These are phyloP conservation scores for Mongoloraphidia duomilia DNA, from an alignment of 2,888 invertebrate genomes.

Conservation along the genomic window DNA sequence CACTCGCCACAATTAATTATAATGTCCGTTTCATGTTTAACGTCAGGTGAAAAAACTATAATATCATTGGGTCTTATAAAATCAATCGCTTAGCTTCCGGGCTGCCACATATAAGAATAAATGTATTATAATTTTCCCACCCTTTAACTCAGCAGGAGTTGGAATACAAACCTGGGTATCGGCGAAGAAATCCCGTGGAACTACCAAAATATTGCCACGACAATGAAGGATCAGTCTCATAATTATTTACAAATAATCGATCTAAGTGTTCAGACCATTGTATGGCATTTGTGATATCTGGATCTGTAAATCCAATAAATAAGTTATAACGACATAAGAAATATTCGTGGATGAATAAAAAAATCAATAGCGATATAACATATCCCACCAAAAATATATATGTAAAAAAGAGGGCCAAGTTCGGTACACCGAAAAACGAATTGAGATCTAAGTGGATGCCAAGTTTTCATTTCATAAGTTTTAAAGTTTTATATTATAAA, in stretches of 20 bases:
- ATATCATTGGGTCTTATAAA: too few relatives aligned
- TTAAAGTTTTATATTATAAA: too few relatives aligned
- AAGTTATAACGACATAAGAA: not conserved
- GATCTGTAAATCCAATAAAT: constrained; percentile 34
- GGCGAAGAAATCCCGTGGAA: constrained; percentile 84
- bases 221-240: constrained; percentile 75
- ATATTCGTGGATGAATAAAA: not conserved
- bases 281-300: constrained; percentile 75
- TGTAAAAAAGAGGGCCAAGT: too few relatives aligned
- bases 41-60: too few relatives aligned
- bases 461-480: too few relatives aligned
- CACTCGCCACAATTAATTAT: not conserved
- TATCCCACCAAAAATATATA: too few relatives aligned
- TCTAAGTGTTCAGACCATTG: constrained; percentile 92
- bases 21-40: not conserved
- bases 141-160: not conserved
- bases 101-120: too few relatives aligned
- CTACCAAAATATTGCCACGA: constrained; percentile 99
- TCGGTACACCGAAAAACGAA: too few relatives aligned
- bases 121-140: too few relatives aligned
- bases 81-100: too few relatives aligned
- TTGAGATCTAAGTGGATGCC: too few relatives aligned
- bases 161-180: constrained; percentile 68
- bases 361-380: not conserved
- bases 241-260: constrained; percentile 77